phyloP scores from a whole-genome alignment of 2,888 invertebrate genomes.

The Andrena fulva region DNA sequence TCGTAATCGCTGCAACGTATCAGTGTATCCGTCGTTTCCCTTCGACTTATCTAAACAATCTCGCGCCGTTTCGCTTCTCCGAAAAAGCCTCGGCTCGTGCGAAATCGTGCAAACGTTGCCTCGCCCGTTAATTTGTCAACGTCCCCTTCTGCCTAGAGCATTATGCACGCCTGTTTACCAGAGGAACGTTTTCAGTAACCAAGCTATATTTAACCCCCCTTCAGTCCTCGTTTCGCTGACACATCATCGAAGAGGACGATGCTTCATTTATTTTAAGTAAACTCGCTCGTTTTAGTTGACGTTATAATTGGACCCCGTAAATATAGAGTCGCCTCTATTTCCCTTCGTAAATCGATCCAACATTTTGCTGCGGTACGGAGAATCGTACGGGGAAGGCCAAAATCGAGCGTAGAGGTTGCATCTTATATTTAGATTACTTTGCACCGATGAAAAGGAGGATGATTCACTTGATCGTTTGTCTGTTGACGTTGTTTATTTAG shows the following conservation, averaged over 20 bases:
- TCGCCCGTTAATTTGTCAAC: slow-evolving; percentile 8
- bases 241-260: slow-evolving; percentile 17
- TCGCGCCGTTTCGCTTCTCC: neutral
- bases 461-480: too few species aligned
- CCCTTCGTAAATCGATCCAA: neutral
- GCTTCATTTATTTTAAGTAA: slow-evolving; percentile 48
- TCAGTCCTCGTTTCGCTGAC: slow-evolving; percentile 47
- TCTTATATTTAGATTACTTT: too few species aligned
- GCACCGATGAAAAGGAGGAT: too few species aligned
- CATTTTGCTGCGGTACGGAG: neutral
- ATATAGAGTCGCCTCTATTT: slow-evolving; percentile 1
- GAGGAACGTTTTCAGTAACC: slow-evolving; percentile 39
- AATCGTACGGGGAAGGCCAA: too few species aligned
- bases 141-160: neutral
- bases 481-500: too few species aligned
- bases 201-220: slow-evolving; percentile 51
- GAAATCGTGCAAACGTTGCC: neutral
- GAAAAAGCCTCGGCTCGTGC: neutral
- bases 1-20: slow-evolving; percentile 49
- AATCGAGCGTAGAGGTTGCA: too few species aligned
- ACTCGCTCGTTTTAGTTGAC: neutral
- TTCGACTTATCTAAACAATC: slow-evolving; percentile 12
- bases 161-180: slow-evolving; percentile 31
- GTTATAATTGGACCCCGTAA: neutral
- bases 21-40: slow-evolving; percentile 19